phyloP scores from a whole-genome alignment of 2,888 invertebrate species.

The Scaptomyza tumidula region DNA sequence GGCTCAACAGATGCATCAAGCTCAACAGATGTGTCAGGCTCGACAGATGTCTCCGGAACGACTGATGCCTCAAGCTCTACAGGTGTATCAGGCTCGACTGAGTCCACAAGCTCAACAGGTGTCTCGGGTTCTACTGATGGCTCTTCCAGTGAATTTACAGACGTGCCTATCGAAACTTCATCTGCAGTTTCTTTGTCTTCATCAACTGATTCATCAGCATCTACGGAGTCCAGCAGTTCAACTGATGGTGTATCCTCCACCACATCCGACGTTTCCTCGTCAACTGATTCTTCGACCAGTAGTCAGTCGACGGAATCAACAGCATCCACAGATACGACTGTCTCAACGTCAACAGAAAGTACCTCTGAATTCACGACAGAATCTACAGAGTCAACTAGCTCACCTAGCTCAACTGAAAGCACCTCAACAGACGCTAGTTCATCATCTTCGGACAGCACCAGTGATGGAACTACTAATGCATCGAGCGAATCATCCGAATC shows the following conservation, averaged over 20 bases:
- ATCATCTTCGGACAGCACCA: conserved; percentile 24
- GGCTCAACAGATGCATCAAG: conserved; percentile 28
- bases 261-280: conserved; percentile 41
- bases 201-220: conserved; percentile 23
- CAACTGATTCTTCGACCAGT: conserved; percentile 36
- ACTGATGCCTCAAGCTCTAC: conserved; percentile 28
- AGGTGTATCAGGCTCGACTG: conserved; percentile 34
- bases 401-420: conserved; percentile 29
- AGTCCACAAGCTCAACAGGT: conserved; percentile 27
- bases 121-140: conserved; percentile 15
- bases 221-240: conserved; percentile 39
- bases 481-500: conserved; percentile 27
- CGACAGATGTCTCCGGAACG: conserved; percentile 26
- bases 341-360: conserved; percentile 46
- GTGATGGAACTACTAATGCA: conserved; percentile 14
- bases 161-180: conserved; percentile 22
- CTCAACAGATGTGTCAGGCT: conserved; percentile 30
- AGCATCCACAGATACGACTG: conserved; percentile 41
- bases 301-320: conserved; percentile 40
- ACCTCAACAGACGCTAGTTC: conserved; percentile 30
- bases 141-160: conserved; percentile 30
- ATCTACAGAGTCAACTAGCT: conserved; percentile 51
- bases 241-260: conserved; percentile 46
- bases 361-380: conserved; percentile 52
- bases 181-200: conserved; percentile 29